Conservation (phyloP, 2,113 vertebrate species). For the Callaeas wilsoni region DNA sequence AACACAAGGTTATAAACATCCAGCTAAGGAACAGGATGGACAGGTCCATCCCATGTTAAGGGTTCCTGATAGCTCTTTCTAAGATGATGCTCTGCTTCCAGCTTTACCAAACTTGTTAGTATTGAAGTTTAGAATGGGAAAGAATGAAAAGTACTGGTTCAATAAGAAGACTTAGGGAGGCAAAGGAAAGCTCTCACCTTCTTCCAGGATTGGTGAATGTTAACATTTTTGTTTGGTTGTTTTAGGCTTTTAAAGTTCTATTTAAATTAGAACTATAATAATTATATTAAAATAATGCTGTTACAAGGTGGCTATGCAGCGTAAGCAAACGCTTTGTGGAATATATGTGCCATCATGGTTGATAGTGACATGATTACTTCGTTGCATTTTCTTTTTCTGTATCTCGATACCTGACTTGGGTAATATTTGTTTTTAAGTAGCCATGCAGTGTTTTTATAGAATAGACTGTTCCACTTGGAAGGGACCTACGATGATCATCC, state of each 20-base stretch:
- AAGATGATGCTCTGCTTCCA: neutral
- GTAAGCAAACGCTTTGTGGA: neutral
- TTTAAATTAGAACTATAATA: neutral
- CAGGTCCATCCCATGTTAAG: neutral
- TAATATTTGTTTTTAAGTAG: neutral
- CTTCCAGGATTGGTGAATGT: neutral
- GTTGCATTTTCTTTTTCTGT: neutral
- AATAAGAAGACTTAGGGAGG: neutral
- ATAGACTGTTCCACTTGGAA: neutral
- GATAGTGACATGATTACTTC: neutral
- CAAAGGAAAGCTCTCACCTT: neutral
- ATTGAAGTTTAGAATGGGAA: neutral
- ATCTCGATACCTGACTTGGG: neutral
- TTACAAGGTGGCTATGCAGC: neutral
- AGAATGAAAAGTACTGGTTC: neutral
- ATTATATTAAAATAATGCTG: neutral
- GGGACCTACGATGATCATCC: fast-evolving
- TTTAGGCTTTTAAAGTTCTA: neutral
- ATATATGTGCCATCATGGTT: neutral
- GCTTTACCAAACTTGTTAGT: neutral
- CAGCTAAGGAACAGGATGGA: neutral
- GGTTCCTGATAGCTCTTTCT: neutral
- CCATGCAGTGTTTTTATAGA: neutral
- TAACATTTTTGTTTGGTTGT: neutral
- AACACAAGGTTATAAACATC: neutral